These are phyloP conservation scores for Lipotes vexillifer DNA, from an alignment of 2,113 vertebrate genomes.

Conservation along the genomic window DNA sequence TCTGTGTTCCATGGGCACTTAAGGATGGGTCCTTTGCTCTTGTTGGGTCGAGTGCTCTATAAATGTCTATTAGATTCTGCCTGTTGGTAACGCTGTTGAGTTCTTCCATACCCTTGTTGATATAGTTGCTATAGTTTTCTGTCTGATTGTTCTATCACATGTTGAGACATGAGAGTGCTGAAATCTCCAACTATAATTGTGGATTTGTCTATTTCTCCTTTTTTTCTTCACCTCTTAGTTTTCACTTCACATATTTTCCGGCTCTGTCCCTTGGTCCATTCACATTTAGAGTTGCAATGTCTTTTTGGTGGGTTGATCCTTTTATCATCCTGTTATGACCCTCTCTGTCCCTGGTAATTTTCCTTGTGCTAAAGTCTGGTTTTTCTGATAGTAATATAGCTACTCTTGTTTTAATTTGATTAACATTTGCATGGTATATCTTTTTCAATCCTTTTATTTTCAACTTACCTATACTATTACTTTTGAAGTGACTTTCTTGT, in stretches of 20 bases:
- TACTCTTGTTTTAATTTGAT: neutral
- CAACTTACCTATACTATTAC: neutral
- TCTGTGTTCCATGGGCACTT: neutral
- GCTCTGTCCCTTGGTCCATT: neutral
- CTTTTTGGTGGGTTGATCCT: neutral
- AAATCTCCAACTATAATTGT: neutral
- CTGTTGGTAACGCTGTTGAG: neutral
- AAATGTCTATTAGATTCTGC: neutral
- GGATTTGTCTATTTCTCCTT: neutral
- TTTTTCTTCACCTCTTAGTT: neutral
- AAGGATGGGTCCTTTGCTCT: neutral
- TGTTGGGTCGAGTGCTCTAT: neutral
- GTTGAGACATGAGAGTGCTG: neutral
- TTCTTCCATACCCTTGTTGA: neutral
- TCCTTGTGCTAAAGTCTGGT: neutral
- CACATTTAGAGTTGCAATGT: neutral
- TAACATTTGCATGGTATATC: neutral
- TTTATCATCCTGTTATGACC: neutral
- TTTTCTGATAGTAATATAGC: neutral
- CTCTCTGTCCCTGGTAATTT: neutral
- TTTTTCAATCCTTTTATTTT: neutral
- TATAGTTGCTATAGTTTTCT: neutral
- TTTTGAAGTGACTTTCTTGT: neutral
- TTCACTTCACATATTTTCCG: neutral
- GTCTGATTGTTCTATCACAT: neutral